Conservation (phyloP, 2,888 invertebrate species). For the Plutella xylostella region DNA sequence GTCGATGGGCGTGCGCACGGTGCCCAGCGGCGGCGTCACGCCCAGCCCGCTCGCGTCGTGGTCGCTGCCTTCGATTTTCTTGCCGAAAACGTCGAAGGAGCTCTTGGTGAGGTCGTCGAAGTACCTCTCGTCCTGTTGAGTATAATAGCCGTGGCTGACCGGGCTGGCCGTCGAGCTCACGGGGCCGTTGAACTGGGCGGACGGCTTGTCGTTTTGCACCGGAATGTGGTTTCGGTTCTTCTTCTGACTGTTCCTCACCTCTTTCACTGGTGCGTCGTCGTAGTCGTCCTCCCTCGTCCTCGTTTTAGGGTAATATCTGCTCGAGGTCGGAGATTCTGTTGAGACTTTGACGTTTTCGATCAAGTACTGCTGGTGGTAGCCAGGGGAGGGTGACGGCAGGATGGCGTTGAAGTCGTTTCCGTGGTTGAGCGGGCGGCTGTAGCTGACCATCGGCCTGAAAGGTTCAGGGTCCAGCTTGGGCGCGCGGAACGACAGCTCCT, state of each 20-base stretch:
- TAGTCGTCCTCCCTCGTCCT: slow-evolving; percentile 61
- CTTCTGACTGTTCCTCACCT: slow-evolving; percentile 29
- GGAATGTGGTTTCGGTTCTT: slow-evolving; percentile 44
- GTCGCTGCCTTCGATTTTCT: slow-evolving; percentile 70
- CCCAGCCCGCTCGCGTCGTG: slow-evolving; percentile 57
- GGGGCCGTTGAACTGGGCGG: slow-evolving; percentile 36
- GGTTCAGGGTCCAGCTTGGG: slow-evolving; percentile 71
- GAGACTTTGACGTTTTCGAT: slow-evolving; percentile 57
- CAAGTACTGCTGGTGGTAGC: slow-evolving; percentile 52
- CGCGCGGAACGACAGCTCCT: slow-evolving; percentile 56
- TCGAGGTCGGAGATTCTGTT: slow-evolving; percentile 63
- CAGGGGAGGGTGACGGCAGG: slow-evolving; percentile 46
- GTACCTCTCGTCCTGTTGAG: slow-evolving; percentile 74
- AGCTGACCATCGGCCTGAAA: slow-evolving; percentile 74
- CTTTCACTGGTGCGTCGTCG: slow-evolving; percentile 40
- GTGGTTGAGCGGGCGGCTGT: slow-evolving; percentile 60
- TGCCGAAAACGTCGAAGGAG: slow-evolving; percentile 80
- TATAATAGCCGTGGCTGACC: slow-evolving; percentile 73
- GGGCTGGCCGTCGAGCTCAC: slow-evolving; percentile 69
- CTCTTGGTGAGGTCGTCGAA: slow-evolving; percentile 80
- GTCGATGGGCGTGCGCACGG: slow-evolving; percentile 56
- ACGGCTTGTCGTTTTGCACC: slow-evolving; percentile 45
- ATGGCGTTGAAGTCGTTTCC: slow-evolving; percentile 56
- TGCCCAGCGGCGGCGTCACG: slow-evolving; percentile 55
- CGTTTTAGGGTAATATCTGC: slow-evolving; percentile 60